Conservation (phyloP, 1,140 invertebrate genomes). For the Oppia nitens region DNA sequence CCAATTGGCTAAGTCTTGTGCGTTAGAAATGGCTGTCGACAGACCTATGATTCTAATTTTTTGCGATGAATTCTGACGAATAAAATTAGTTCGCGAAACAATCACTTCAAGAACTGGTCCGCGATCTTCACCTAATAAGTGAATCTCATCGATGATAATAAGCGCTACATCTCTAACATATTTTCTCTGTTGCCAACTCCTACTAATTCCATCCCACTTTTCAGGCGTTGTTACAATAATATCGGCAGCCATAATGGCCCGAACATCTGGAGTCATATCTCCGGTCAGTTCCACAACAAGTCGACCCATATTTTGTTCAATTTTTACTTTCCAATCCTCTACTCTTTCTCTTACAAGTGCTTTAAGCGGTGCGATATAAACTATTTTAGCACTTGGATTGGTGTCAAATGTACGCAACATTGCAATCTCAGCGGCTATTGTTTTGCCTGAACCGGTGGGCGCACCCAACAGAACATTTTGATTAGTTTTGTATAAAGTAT, state of each 20-base stretch:
- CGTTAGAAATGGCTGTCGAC: slow-evolving; percentile 94
- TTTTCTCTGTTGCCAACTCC: slow-evolving; percentile 70
- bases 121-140: slow-evolving; percentile 61
- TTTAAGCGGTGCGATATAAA: slow-evolving; percentile 97
- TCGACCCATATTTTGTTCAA: slow-evolving; percentile 56
- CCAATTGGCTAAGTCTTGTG: slow-evolving; percentile 91
- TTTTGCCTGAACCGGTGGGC: slow-evolving; percentile 97
- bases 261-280: slow-evolving; percentile 82
- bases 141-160: slow-evolving; percentile 97
- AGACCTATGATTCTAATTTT: slow-evolving; percentile 74
- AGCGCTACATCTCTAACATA: slow-evolving; percentile 83
- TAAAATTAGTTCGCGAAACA: slow-evolving; percentile 67
- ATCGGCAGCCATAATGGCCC: slow-evolving; percentile 59
- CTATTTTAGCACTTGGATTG: slow-evolving; percentile 69
- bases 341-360: slow-evolving; percentile 91
- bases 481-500: slow-evolving; percentile 87
- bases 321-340: slow-evolving; percentile 82
- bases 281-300: slow-evolving; percentile 87
- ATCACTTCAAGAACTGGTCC: slow-evolving; percentile 49
- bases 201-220: slow-evolving; percentile 63
- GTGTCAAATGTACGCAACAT: slow-evolving; percentile 83
- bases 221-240: slow-evolving; percentile 64
- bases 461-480: slow-evolving; percentile 87
- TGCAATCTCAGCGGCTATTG: slow-evolving; percentile 91
- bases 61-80: slow-evolving; percentile 59